Evolutionary conservation across 2,888 invertebrate species (phyloP).

Genomic region (Zygothrica quintamaculata): DNA sequence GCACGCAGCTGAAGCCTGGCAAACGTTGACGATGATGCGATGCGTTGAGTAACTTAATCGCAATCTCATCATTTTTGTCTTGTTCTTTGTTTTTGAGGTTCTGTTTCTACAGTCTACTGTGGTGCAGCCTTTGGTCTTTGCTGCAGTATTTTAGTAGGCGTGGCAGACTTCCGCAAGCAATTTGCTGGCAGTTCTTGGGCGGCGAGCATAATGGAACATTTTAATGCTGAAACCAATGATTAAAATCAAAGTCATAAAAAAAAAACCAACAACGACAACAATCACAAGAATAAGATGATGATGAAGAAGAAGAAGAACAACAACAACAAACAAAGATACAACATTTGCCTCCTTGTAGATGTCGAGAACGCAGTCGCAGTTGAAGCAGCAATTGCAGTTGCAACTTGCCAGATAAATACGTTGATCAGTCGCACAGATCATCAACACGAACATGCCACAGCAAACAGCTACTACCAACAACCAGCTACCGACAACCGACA

Average conservation of each 20-base stretch:
- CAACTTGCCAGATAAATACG: conserved; percentile 61
- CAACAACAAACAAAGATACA: background rate
- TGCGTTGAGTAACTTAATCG: conserved; percentile 68
- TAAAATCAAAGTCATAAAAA: conserved; percentile 70
- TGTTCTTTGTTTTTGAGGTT: conserved; percentile 16
- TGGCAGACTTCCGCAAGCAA: conserved; percentile 76
- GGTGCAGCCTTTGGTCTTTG: too few relatives aligned
- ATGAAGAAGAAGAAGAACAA: background rate
- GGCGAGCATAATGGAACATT: conserved; percentile 73
- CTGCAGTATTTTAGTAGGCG: conserved; percentile 67
- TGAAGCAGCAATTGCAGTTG: conserved; percentile 35
- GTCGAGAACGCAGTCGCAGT: conserved; percentile 61
- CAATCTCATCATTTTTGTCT: conserved; percentile 20
- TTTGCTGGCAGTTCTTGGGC: conserved; percentile 66
- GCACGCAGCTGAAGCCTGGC: conserved; percentile 58
- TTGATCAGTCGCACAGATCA: conserved; percentile 71
- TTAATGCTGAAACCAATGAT: conserved; percentile 76
- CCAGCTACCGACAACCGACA: too few relatives aligned
- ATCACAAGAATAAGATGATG: too few relatives aligned
- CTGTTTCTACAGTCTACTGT: conserved; percentile 26
- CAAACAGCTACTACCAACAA: too few relatives aligned
- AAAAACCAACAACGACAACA: conserved; percentile 8
- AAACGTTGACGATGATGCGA: conserved; percentile 41
- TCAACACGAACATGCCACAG: conserved; percentile 65
- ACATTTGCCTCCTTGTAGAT: conserved; percentile 27